These are phyloP conservation scores for Cyanoliseus patagonus DNA, from an alignment of 2,113 vertebrate genomes.

Conservation along the genomic window DNA sequence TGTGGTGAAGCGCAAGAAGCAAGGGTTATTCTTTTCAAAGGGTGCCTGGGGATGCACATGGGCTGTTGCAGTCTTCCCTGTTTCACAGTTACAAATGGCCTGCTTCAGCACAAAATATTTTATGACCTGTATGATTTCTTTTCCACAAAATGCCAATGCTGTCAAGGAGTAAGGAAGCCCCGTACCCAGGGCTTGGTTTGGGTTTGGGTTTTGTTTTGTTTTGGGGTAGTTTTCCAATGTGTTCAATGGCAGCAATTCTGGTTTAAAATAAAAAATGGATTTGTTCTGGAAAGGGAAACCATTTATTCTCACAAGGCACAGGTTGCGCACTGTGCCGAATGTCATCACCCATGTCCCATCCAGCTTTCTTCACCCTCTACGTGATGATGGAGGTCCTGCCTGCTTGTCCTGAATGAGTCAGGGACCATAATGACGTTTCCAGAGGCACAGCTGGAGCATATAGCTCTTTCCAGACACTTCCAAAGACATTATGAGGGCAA, in stretches of 20 bases:
- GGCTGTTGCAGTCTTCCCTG: neutral
- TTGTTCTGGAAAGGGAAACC: slow-evolving; percentile 7
- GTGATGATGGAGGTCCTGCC: neutral
- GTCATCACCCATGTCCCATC: neutral
- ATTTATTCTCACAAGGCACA: neutral
- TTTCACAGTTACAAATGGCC: neutral
- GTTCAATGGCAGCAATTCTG: neutral
- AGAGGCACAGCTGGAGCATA: neutral
- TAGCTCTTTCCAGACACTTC: neutral
- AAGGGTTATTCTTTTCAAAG: neutral
- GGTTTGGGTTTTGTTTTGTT: neutral
- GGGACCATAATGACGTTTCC: slow-evolving; percentile 29
- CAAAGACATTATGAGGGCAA: neutral
- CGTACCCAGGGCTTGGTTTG: neutral
- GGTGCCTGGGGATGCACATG: fast-evolving
- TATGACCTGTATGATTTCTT: slow-evolving; percentile 11
- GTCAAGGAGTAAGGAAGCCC: neutral
- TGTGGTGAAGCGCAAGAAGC: neutral
- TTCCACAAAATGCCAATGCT: slow-evolving; percentile 13
- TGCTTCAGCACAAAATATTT: neutral
- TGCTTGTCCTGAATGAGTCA: slow-evolving; percentile 6
- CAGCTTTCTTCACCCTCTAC: neutral
- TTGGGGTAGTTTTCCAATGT: neutral
- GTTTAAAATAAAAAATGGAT: slow-evolving; percentile 7
- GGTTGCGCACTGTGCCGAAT: neutral